These are phyloP conservation scores for fruit fly (Drosophila melanogaster) DNA, from an alignment of 1,140 invertebrate genomes.

Conservation along the genomic window DNA sequence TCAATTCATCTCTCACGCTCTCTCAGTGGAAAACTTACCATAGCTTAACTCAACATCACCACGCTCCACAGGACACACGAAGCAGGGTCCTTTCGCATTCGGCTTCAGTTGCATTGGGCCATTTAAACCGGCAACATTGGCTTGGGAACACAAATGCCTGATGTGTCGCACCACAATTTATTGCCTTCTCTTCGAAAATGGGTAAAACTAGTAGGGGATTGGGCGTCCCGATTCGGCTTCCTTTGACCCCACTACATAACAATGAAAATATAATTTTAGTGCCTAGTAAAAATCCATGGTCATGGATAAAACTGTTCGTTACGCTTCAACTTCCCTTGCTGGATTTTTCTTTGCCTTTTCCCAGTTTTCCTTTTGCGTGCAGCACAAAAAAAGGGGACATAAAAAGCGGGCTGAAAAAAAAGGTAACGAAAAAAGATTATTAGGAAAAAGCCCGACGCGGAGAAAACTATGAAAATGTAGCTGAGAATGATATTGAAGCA, in stretches of 20 bases:
- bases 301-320: constrained; percentile 69
- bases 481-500: constrained; percentile 61
- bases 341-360: background rate
- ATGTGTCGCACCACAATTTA: too few species aligned
- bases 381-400: constrained; percentile 44
- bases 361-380: constrained; percentile 57
- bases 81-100: constrained; percentile 1
- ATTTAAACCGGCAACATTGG: constrained; percentile 1
- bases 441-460: constrained; percentile 22
- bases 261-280: constrained; percentile 80
- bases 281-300: constrained; percentile 74
- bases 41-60: constrained; percentile 25
- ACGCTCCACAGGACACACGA: constrained; percentile 21
- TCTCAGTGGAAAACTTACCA: constrained; percentile 29
- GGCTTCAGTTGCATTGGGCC: constrained; percentile 15
- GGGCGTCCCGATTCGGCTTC: background rate
- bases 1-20: background rate
- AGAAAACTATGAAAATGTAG: constrained; percentile 54
- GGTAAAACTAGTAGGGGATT: background rate
- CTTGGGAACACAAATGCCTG: background rate
- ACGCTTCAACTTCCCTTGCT: constrained; percentile 51
- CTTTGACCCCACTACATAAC: constrained; percentile 44
- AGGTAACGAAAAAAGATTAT: constrained; percentile 24
- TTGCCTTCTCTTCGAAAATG: background rate
- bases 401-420: constrained; percentile 31